Evolutionary conservation across 2,888 invertebrate species (phyloP).

Genomic region (Glaucopsyche alexis): DNA sequence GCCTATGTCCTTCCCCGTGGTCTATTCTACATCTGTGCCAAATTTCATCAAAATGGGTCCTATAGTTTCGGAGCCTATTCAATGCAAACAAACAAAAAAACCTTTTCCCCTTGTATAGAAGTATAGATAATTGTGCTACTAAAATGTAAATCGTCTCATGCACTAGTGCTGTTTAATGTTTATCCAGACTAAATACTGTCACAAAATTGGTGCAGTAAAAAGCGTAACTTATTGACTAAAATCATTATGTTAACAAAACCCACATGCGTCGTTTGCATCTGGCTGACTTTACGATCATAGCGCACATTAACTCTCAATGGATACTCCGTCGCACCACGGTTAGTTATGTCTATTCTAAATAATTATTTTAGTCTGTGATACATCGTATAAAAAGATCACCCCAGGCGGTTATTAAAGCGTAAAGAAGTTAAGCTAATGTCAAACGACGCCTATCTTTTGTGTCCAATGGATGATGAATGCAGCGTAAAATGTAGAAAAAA

Average conservation of each 20-base stretch:
- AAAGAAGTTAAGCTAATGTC: slow-evolving; percentile 79
- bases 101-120: too few relatives aligned
- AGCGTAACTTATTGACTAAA: slow-evolving; percentile 72
- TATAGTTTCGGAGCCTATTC: too few relatives aligned
- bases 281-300: slow-evolving; percentile 62
- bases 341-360: slow-evolving; percentile 50
- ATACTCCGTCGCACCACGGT: slow-evolving; percentile 52
- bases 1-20: too few relatives aligned
- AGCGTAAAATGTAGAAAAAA: slow-evolving; percentile 66
- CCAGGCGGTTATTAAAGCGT: slow-evolving; percentile 72
- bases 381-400: slow-evolving; percentile 52
- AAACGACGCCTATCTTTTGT: slow-evolving; percentile 78
- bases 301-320: slow-evolving; percentile 51
- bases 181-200: slow-evolving; percentile 2
- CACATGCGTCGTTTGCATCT: slow-evolving; percentile 72
- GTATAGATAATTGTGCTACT: too few relatives aligned
- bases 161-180: not conserved
- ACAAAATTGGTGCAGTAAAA: slow-evolving; percentile 43
- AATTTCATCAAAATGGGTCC: too few relatives aligned
- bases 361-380: slow-evolving; percentile 57
- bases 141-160: too few relatives aligned
- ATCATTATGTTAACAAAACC: slow-evolving; percentile 75
- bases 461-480: slow-evolving; percentile 72
- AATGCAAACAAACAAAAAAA: too few relatives aligned
- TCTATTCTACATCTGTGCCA: too few relatives aligned